These are phyloP conservation scores for Crypturellus tataupa DNA, from an alignment of 2,797 vertebrate species.

Conservation along the genomic window DNA sequence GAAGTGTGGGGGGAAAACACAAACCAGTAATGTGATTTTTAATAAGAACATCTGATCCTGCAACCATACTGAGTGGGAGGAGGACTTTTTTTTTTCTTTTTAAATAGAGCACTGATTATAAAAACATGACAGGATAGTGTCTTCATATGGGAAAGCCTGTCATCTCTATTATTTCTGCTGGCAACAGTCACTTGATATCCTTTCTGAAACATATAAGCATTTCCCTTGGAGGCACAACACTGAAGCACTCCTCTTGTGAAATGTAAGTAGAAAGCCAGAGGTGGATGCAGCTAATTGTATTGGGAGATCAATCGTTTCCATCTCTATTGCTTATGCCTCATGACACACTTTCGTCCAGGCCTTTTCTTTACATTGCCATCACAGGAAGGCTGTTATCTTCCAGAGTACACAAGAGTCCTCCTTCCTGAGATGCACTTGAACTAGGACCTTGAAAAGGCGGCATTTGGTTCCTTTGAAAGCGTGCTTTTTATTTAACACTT, in stretches of 20 bases:
- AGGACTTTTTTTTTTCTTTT: slow-evolving; percentile 29
- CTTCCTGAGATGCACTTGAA: neutral
- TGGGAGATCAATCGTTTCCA: neutral
- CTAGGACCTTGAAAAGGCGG: neutral
- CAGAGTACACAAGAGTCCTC: neutral
- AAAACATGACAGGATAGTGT: slow-evolving; percentile 16
- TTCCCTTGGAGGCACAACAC: neutral
- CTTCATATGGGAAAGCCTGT: slow-evolving; percentile 28
- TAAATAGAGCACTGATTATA: slow-evolving; percentile 43
- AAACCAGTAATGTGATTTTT: neutral
- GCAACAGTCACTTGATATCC: neutral
- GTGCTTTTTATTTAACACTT: neutral
- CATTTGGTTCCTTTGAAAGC: slow-evolving; percentile 3
- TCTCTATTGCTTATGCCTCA: slow-evolving; percentile 29
- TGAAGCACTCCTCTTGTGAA: neutral
- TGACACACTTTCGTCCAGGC: neutral
- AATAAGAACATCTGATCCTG: neutral
- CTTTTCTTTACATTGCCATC: neutral
- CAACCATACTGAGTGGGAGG: neutral
- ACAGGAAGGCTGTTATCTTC: neutral
- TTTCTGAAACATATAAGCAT: slow-evolving; percentile 16
- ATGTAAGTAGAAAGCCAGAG: neutral
- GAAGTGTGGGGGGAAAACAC: neutral
- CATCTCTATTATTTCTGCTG: slow-evolving; percentile 62
- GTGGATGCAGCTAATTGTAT: neutral